These are phyloP conservation scores for Isichthys henryi DNA, from an alignment of 2,113 vertebrate species.

Conservation along the genomic window DNA sequence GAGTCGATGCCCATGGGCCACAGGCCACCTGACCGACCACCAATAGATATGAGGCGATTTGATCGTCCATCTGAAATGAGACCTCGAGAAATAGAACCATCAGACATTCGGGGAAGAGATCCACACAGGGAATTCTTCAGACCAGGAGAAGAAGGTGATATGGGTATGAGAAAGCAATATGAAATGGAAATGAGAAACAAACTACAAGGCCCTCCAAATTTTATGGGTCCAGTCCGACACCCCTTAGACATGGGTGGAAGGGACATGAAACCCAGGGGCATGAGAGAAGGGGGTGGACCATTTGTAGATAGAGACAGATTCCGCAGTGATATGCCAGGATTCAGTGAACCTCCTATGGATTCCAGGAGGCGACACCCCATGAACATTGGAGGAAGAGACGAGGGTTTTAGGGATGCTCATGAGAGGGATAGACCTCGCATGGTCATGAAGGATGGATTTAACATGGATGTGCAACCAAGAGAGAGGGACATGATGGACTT, in stretches of 20 bases:
- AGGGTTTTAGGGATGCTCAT: conserved; percentile 49
- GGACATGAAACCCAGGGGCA: conserved; percentile 48
- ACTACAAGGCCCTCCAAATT: conserved; percentile 66
- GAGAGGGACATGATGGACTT: conserved; percentile 75
- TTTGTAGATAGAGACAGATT: conserved; percentile 70
- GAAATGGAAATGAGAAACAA: conserved; percentile 73
- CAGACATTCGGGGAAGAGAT: conserved; percentile 76
- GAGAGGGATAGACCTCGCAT: conserved; percentile 45
- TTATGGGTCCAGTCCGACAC: conserved; percentile 64
- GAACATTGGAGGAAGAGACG: conserved; percentile 50
- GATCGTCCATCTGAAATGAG: conserved; percentile 71
- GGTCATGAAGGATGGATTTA: conserved; percentile 45
- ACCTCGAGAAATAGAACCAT: conserved; percentile 68
- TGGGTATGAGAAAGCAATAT: conserved; percentile 69
- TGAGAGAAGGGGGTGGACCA: conserved; percentile 45
- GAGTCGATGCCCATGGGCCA: conserved; percentile 73
- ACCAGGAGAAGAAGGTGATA: conserved; percentile 65
- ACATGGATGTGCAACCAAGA: conserved; percentile 53
- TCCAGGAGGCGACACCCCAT: conserved; percentile 54
- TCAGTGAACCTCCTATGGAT: conserved; percentile 56
- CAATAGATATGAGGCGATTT: conserved; percentile 78
- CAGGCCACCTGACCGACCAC: conserved; percentile 69
- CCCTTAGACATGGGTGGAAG: conserved; percentile 49
- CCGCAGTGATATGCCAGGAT: conserved; percentile 67
- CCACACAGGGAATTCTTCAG: conserved; percentile 70